Evolutionary conservation across 23 tunicate genomes (phyloP), one percentile per base, ranked within the genome.

Genomic region (Oikopleura dioica): DNA sequence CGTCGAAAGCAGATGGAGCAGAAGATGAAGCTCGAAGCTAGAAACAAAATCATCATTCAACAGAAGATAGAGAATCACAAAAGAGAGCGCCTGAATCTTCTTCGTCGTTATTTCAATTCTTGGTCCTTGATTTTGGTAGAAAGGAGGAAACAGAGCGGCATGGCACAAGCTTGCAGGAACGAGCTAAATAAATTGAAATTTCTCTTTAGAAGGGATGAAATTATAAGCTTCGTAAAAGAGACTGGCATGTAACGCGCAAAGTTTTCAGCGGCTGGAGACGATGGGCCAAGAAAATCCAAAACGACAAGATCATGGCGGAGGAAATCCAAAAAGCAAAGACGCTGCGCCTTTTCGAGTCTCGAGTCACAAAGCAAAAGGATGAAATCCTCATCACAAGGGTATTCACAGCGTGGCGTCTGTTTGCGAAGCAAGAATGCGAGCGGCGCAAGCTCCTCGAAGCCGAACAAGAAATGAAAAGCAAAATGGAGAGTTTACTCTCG

Each of bases 21-120:
- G 16, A 23, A 28, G 26, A 63, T 63, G 4, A 23, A 31, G 2
- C 72, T 63, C 4, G 72, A 63, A 28, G 72, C 72, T 2, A 63
- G 33, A 28, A 63, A 63, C 26, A 63, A 63, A 63, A 63, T 63
- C 26, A 63, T 63, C 33, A 63, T 63, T 63, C 72, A 63, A 24
- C 30, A 63, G 2, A 24, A 28, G 33, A 63, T 63, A 12, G 32
- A 63, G 26, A 63, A 63, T 12, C 33, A 21, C 26, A 2, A 2
- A 28, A 63, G 26, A 28, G 33, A 63, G 26, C 16, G 26, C 26
- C 2, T 63, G 29, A 12, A 63, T 28, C 16, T 63, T 63, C 16
- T 12, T 12, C 29, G 33, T 2, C 72, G 72, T 12, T 63, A 63
- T 31, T 63, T 63, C 26, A 16, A 21, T 63, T 2, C 26, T 24